A percentile compares a stretch with the other conserved stretches of the same genome.
Conservation (phyloP, 2,113 vertebrate species). For the Ovis aries region DNA sequence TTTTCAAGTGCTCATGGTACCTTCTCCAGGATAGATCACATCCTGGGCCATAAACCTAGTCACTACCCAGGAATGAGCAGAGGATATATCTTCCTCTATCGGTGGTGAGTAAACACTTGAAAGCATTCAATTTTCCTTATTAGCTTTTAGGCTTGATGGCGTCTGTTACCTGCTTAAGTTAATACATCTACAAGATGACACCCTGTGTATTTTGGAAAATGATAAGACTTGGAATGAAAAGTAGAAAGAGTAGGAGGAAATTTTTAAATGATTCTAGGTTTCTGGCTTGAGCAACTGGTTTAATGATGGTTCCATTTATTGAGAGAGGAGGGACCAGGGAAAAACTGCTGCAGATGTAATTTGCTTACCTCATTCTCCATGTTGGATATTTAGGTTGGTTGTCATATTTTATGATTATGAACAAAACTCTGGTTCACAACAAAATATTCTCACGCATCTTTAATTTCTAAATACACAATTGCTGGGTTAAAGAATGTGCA, state of each 20-base stretch:
- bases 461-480: conserved; percentile 1
- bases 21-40: no score
- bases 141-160: neutral
- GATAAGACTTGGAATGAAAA: neutral
- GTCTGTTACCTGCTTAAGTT: neutral
- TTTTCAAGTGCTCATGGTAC: no score
- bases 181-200: neutral
- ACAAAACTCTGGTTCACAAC: neutral
- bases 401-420: neutral
- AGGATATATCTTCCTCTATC: neutral
- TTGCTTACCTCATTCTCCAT: neutral
- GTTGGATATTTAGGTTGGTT: neutral
- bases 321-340: neutral
- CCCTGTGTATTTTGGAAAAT: neutral
- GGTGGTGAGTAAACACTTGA: neutral
- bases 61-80: neutral
- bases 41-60: neutral
- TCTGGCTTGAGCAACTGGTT: neutral
- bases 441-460: neutral
- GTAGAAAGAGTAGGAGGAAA: neutral
- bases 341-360: neutral
- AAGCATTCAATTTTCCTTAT: neutral
- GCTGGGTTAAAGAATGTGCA: neutral
- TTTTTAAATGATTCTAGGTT: neutral
- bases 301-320: neutral